These are phyloP conservation scores for Eueremaeus valkanovi DNA, from an alignment of 2,888 invertebrate species.

Conservation along the genomic window DNA sequence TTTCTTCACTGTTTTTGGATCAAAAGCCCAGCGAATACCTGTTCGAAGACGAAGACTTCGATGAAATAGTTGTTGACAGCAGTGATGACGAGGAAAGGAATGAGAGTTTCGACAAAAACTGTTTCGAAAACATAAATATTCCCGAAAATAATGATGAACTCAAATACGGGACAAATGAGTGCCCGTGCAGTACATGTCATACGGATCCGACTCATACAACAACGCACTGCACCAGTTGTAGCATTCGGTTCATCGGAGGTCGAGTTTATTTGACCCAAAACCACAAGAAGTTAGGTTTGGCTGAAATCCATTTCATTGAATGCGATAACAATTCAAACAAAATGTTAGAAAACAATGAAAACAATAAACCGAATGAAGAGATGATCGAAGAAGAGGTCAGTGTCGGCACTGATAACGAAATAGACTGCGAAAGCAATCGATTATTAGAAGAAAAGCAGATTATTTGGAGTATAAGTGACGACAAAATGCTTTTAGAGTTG, in stretches of 20 bases:
- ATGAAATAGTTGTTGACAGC: conserved; percentile 34
- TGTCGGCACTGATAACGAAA: background rate
- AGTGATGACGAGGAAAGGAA: conserved; percentile 30
- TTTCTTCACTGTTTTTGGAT: conserved; percentile 39
- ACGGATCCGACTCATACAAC: background rate
- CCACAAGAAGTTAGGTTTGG: conserved; percentile 35
- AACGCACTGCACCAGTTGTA: conserved; percentile 38
- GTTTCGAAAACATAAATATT: conserved; percentile 37
- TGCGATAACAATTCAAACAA: background rate
- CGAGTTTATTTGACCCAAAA: conserved; percentile 40
- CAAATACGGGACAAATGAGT: conserved; percentile 41
- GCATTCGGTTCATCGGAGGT: conserved; percentile 41
- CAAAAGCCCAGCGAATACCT: conserved; percentile 37
- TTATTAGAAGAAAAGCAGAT: background rate
- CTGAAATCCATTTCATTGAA: conserved; percentile 34
- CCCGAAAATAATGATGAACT: conserved; percentile 34
- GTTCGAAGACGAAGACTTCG: conserved; percentile 40
- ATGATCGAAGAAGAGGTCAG: background rate
- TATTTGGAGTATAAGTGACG: conserved; percentile 41
- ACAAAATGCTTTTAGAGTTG: conserved; percentile 39
- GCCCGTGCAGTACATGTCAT: conserved; percentile 41
- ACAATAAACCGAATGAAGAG: background rate
- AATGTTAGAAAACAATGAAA: no score
- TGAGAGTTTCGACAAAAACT: background rate
- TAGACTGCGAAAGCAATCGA: background rate